Base-by-base conservation (phyloP, 2,888 invertebrate genomes). In the Apotomis turbidana region DNA sequence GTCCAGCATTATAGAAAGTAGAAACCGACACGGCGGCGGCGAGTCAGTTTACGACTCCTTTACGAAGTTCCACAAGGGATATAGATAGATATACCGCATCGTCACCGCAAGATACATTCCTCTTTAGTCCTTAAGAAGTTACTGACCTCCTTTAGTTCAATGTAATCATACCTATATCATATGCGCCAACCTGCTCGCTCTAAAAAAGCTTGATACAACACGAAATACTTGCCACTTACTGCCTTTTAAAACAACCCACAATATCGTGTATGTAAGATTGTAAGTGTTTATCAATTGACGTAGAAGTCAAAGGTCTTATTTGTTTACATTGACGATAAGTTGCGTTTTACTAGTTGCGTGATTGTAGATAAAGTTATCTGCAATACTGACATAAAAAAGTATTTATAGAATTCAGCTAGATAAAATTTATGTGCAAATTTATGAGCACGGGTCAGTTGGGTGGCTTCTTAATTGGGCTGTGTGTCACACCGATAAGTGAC, bases 251-350 rank as follows among this genome's bases (percentile, higher is more conserved):
- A 27, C 27, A 61, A 61, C 12, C 46, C 3, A 5, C 46, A 41
- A 41, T 6, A 41, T 6, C 41, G 5, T 41, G 41, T 6, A 15
- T 49, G 44, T 46, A 61, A 12, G 44, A 44, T 46, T 41, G 15
- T 15, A 10, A 8, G 49, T 9, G 46, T 36, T 59, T 71, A 71
- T 71, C 71, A 62, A 52, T 58, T 62, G 71, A 71, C 71, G 67
- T 67, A 61, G 13, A 51, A 6, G 71, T 13, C 67, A 71, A 71
- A 61, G 61, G 41, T 71, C 61, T 36, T 68, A 51, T 71, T 61
- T 71, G 55, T 62, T 27, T 71, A 62, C 61, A 60, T 46, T 49
- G 15, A 13, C 55, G 63, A 71, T 61, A 49, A 46, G 12, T 55
- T 55, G 15, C 41, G 67, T 51, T 62, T 12, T 36, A 55, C 44